Evolutionary conservation across 2,797 vertebrate genomes (phyloP).

Genomic region (Halcyon leucocephala): DNA sequence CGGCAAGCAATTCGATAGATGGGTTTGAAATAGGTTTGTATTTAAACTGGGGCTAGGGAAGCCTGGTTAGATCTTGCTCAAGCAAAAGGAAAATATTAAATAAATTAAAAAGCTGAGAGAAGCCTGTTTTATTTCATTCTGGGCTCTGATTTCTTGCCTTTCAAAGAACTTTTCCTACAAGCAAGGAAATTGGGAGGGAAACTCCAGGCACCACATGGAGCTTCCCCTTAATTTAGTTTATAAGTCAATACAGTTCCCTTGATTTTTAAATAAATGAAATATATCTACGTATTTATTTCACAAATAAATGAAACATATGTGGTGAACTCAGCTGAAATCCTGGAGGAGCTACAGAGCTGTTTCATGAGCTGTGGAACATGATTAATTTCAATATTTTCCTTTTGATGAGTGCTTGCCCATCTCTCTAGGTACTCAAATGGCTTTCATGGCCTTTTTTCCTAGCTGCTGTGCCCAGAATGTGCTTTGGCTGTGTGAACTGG

Average conservation of each 20-base stretch:
- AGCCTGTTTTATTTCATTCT: rapidly evolving
- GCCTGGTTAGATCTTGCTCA: rapidly evolving
- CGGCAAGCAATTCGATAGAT: background rate
- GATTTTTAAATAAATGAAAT: background rate
- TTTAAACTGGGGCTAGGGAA: background rate
- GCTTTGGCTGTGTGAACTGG: background rate
- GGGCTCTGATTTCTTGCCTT: background rate
- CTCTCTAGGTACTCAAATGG: background rate
- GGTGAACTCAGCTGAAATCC: background rate
- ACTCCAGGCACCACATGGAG: background rate
- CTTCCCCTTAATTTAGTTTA: background rate
- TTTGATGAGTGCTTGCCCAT: background rate
- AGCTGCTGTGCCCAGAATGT: background rate
- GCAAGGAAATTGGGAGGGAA: background rate
- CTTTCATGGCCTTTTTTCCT: background rate
- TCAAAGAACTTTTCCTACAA: background rate
- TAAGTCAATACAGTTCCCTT: background rate
- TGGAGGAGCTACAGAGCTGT: rapidly evolving
- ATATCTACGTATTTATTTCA: background rate
- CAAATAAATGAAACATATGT: background rate
- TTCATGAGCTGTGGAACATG: background rate
- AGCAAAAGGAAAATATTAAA: background rate
- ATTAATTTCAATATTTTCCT: background rate
- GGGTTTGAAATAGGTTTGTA: background rate
- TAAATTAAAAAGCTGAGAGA: rapidly evolving